Conservation (phyloP, 2,797 vertebrate genomes). For the Borostomias antarcticus region DNA sequence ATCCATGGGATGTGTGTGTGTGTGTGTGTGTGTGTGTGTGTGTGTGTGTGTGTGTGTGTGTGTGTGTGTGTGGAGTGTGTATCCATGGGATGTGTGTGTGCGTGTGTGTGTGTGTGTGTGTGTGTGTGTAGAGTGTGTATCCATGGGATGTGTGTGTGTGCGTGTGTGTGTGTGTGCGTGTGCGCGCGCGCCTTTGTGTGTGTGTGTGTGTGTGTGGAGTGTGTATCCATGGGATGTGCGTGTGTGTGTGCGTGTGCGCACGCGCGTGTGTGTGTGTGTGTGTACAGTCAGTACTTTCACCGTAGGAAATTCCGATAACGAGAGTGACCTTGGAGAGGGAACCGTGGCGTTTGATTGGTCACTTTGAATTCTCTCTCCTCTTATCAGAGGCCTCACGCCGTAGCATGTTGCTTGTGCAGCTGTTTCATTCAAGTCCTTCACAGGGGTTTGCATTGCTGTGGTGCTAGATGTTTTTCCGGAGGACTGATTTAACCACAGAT, state of each 20-base stretch:
- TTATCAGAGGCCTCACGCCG: neutral
- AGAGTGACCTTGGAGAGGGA: neutral
- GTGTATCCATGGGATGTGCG: too few relatives aligned
- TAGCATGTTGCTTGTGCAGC: neutral
- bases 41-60: too few relatives aligned
- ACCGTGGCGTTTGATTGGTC: neutral
- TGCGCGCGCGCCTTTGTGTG: neutral
- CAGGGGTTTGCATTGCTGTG: too few relatives aligned
- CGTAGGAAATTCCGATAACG: too few relatives aligned
- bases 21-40: too few relatives aligned
- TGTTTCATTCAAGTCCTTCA: neutral
- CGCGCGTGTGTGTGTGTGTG: neutral
- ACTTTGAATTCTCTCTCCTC: neutral
- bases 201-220: neutral
- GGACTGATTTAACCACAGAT: too few relatives aligned
- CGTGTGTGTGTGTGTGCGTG: neutral
- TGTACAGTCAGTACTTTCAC: too few relatives aligned
- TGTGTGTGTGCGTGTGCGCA: slow-evolving; percentile 4
- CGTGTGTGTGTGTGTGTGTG: too few relatives aligned
- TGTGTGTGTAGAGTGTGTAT: too few relatives aligned
- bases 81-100: neutral
- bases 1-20: too few relatives aligned
- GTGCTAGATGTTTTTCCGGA: too few relatives aligned
- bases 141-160: too few relatives aligned
- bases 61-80: slow-evolving; percentile 5